These are phyloP conservation scores for Muscicapa adusta DNA, from an alignment of 2,113 vertebrate species.

Conservation along the genomic window DNA sequence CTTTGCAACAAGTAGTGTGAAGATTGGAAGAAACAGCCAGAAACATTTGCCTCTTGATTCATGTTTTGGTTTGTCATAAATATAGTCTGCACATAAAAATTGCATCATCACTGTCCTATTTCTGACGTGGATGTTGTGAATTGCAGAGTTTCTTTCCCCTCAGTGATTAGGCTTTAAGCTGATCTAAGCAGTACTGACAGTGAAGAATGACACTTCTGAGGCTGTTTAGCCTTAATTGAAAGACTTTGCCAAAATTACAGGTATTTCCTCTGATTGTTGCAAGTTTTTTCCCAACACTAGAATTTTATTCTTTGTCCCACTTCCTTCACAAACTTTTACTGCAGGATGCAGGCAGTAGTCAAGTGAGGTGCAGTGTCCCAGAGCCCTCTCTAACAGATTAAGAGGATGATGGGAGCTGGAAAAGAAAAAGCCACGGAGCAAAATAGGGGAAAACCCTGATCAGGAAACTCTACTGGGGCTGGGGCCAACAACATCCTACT, in stretches of 20 bases:
- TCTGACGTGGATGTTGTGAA: not conserved
- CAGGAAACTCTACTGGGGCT: not conserved
- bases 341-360: constrained; percentile 46
- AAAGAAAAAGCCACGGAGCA: not conserved
- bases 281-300: not conserved
- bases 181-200: not conserved
- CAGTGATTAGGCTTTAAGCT: not conserved
- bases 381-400: not conserved
- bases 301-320: constrained; percentile 25
- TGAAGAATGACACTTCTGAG: not conserved
- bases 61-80: not conserved
- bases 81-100: not conserved
- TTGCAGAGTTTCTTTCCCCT: not conserved
- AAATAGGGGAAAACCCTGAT: not conserved
- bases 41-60: not conserved
- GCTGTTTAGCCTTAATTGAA: not conserved
- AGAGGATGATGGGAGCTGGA: not conserved
- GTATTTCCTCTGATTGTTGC: constrained; percentile 43
- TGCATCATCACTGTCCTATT: not conserved
- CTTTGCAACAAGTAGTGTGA: not conserved
- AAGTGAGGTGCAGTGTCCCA: not conserved
- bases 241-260: not conserved
- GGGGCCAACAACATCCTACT: not conserved
- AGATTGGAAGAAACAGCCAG: not conserved
- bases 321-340: constrained; percentile 37